Conservation (phyloP, 1,140 invertebrate species). For the Schmidtea mediterranea region DNA sequence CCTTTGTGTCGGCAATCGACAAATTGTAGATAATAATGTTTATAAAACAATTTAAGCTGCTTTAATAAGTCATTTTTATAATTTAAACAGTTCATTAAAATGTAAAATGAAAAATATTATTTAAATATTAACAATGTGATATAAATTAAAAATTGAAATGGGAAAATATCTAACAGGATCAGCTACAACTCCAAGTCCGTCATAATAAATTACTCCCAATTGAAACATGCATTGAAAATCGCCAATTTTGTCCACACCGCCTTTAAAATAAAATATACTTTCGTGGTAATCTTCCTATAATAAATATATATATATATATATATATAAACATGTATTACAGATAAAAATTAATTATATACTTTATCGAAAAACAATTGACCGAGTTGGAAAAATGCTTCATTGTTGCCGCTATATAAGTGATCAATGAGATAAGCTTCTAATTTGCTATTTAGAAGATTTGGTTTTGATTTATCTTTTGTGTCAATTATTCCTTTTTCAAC, state of each 20-base stretch:
- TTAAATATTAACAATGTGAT: no score
- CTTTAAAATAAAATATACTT: slow-evolving; percentile 18
- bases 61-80: no score
- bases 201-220: slow-evolving; percentile 20
- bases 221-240: slow-evolving; percentile 21
- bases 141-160: neutral
- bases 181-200: slow-evolving; percentile 17
- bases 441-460: neutral
- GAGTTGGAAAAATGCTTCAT: slow-evolving; percentile 19
- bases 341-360: slow-evolving; percentile 10
- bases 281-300: slow-evolving; percentile 17
- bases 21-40: no score
- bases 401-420: slow-evolving; percentile 11
- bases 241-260: slow-evolving; percentile 13
- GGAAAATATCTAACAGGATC: slow-evolving; percentile 13
- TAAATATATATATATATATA: neutral
- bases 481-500: neutral
- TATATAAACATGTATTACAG: neutral
- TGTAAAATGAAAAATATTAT: no score
- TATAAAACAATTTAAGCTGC: no score
- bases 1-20: neutral
- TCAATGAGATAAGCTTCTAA: neutral
- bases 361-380: slow-evolving; percentile 23
- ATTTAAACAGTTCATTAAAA: no score
- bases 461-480: neutral